Evolutionary conservation across 1,140 invertebrate species (phyloP).

Genomic region (Ceratosolen fusciceps): DNA sequence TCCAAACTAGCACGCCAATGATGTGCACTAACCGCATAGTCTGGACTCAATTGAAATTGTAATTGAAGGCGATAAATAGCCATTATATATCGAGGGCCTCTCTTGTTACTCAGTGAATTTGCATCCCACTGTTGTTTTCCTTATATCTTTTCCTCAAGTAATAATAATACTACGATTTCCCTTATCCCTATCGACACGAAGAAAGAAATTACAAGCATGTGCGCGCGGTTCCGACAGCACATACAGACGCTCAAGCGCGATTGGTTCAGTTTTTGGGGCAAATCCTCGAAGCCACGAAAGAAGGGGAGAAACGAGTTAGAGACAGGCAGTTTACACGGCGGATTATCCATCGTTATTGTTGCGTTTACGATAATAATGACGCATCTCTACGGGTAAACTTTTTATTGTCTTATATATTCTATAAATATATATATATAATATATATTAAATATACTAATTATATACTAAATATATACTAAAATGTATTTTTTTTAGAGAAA

Average conservation of each 20-base stretch:
- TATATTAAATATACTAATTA: no score
- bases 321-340: slow-evolving; percentile 66
- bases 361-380: slow-evolving; percentile 71
- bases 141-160: slow-evolving; percentile 55
- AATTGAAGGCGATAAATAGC: slow-evolving; percentile 68
- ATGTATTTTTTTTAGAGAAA: no score
- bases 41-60: slow-evolving; percentile 64
- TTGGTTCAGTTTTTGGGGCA: slow-evolving; percentile 60
- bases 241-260: slow-evolving; percentile 24
- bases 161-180: slow-evolving; percentile 67
- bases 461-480: no score
- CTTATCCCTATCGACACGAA: slow-evolving; percentile 24
- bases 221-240: background rate
- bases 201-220: background rate
- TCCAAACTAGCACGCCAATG: slow-evolving; percentile 54
- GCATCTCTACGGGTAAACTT: slow-evolving; percentile 11
- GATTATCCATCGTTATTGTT: slow-evolving; percentile 73
- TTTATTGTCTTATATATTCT: no score
- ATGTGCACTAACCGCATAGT: slow-evolving; percentile 68
- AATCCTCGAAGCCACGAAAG: slow-evolving; percentile 55
- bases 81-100: slow-evolving; percentile 61
- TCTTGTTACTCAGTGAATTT: slow-evolving; percentile 36
- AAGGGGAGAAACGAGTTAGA: slow-evolving; percentile 20
- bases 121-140: slow-evolving; percentile 24
- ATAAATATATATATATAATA: no score